A percentile compares a stretch with the other conserved stretches of the same genome.
Evolutionary conservation across 2,113 vertebrate species (phyloP).

Genomic region (Mus spicilegus): DNA sequence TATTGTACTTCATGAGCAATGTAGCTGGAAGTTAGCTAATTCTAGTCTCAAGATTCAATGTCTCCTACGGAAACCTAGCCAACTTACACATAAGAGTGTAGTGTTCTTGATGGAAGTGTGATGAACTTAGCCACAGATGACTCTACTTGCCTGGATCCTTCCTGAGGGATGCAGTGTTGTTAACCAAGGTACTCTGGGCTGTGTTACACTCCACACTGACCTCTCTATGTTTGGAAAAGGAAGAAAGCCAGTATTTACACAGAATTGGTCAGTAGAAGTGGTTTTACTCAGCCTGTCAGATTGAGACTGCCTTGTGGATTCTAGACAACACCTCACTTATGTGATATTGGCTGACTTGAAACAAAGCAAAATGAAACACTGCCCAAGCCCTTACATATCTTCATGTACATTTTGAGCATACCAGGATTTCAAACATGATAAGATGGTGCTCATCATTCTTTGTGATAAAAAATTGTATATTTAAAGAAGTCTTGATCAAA

Average conservation of each 20-base stretch:
- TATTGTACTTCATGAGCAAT: neutral
- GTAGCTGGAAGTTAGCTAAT: neutral
- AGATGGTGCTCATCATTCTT: neutral
- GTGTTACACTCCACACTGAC: neutral
- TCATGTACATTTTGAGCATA: neutral
- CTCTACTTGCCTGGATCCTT: neutral
- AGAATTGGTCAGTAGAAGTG: neutral
- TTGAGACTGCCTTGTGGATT: neutral
- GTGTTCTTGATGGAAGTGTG: neutral
- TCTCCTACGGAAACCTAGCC: conserved; percentile 26
- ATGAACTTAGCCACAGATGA: neutral
- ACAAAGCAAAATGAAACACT: neutral
- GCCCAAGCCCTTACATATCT: rapidly evolving
- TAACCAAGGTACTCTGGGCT: neutral
- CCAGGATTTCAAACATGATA: neutral
- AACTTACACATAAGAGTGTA: neutral
- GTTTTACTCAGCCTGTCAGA: neutral
- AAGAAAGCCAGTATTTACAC: neutral
- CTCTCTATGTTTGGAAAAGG: neutral
- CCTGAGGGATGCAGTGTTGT: neutral
- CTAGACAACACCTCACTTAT: neutral
- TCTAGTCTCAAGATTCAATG: conserved; percentile 1
- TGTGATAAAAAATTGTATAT: too few species aligned
- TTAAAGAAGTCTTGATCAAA: neutral
- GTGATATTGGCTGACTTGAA: neutral